These are phyloP conservation scores for Euwallacea similis DNA, from an alignment of 1,140 invertebrate genomes.

Conservation along the genomic window DNA sequence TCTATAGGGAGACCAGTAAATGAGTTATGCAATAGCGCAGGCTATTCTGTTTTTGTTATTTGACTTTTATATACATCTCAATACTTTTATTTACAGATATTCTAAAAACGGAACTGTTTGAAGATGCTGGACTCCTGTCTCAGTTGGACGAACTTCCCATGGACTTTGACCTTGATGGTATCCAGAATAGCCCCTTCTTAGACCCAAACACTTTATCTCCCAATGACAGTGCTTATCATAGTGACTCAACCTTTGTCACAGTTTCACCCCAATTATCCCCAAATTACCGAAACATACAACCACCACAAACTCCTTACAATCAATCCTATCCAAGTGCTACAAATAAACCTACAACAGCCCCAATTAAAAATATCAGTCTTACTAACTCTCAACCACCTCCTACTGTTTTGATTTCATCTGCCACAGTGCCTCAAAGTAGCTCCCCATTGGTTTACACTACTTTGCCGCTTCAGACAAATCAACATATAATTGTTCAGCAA, in stretches of 20 bases:
- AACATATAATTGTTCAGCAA: conserved; percentile 47
- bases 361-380: not conserved
- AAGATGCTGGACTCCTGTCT: conserved; percentile 48
- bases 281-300: conserved; percentile 12
- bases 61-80: too few species aligned
- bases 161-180: conserved; percentile 48
- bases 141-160: conserved; percentile 48
- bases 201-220: conserved; percentile 41
- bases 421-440: conserved; percentile 37
- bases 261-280: conserved; percentile 33
- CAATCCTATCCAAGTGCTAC: not conserved
- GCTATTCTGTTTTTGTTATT: not conserved
- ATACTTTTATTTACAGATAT: conserved; percentile 47
- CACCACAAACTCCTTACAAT: not conserved
- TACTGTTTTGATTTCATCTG: conserved; percentile 48
- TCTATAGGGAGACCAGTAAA: not conserved
- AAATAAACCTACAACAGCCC: not conserved
- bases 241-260: conserved; percentile 32
- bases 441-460: conserved; percentile 48
- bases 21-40: not conserved
- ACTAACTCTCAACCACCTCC: conserved; percentile 22
- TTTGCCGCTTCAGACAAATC: conserved; percentile 45
- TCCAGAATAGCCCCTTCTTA: conserved; percentile 44
- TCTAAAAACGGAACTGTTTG: conserved; percentile 49
- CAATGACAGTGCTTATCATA: conserved; percentile 30